Evolutionary conservation across 2,113 vertebrate species (phyloP).

Genomic region (Ammodramus savannarum): DNA sequence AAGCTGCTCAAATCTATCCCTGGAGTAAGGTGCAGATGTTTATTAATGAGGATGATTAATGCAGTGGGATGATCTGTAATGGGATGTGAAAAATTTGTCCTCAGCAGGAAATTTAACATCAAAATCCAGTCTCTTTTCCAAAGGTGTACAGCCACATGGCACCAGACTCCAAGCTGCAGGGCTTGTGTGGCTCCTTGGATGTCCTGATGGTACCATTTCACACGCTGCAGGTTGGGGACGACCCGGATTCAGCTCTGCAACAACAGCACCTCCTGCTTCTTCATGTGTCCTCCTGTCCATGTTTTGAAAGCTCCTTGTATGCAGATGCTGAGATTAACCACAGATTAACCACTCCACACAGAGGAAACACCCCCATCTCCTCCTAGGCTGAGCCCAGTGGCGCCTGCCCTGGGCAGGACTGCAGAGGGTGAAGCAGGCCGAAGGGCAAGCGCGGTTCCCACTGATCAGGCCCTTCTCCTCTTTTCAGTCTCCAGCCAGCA

Average conservation of each 20-base stretch:
- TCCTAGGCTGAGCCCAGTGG: not conserved
- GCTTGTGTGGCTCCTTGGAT: not conserved
- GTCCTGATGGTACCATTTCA: not conserved
- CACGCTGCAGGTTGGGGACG: not conserved
- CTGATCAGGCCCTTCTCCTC: slow-evolving; percentile 26
- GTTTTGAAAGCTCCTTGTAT: not conserved
- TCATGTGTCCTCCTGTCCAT: not conserved
- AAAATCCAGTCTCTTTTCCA: slow-evolving; percentile 2
- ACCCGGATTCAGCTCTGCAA: not conserved
- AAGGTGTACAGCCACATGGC: not conserved
- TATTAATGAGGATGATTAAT: not conserved
- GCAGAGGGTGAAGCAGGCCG: not conserved
- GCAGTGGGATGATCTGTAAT: not conserved
- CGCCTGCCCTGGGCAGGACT: not conserved
- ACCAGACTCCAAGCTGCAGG: not conserved
- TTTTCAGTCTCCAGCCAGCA: slow-evolving; percentile 88
- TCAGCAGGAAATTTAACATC: not conserved
- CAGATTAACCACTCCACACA: not conserved
- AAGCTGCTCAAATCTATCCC: not conserved
- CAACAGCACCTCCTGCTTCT: not conserved
- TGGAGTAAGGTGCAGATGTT: not conserved
- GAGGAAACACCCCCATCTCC: not conserved
- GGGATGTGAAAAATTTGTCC: not conserved
- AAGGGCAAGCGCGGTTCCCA: not conserved
- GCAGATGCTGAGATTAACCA: not conserved